Conservation (phyloP, 2,797 vertebrate genomes). For the Vireo griseus region DNA sequence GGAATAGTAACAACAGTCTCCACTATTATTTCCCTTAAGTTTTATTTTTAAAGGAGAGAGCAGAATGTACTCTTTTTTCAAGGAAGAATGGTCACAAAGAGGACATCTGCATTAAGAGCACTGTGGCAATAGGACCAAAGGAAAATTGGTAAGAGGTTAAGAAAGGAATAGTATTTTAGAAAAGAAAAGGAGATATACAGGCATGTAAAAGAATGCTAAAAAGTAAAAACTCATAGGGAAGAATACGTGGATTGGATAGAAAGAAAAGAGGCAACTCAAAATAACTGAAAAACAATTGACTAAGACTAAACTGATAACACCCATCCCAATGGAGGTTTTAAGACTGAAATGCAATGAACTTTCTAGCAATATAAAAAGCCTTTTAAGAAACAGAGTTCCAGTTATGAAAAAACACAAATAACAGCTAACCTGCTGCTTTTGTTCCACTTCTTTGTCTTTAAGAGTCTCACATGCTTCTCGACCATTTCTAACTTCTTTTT, state of each 20-base stretch:
- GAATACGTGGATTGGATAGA: neutral
- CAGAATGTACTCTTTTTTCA: neutral
- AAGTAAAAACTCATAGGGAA: neutral
- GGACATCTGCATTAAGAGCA: neutral
- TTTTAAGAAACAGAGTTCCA: neutral
- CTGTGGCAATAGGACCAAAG: neutral
- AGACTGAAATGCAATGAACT: neutral
- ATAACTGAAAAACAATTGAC: neutral
- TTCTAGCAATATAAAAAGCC: neutral
- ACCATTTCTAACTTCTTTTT: slow-evolving; percentile 25
- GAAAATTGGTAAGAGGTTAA: neutral
- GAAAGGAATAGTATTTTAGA: neutral
- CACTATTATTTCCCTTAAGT: neutral
- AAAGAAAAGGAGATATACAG: neutral
- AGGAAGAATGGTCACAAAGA: neutral
- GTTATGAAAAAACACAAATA: neutral
- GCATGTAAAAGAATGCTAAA: neutral
- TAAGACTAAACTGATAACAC: neutral
- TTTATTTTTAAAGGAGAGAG: neutral
- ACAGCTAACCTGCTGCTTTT: slow-evolving; percentile 18
- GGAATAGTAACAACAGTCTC: neutral
- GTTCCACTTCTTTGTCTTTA: neutral
- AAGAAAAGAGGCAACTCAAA: neutral
- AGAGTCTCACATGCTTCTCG: neutral
- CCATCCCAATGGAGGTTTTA: neutral